A percentile compares a stretch with the other conserved stretches of the same genome.
These are phyloP conservation scores for Acrobeloides nanus DNA, from an alignment of 2,888 invertebrate genomes.

Conservation along the genomic window DNA sequence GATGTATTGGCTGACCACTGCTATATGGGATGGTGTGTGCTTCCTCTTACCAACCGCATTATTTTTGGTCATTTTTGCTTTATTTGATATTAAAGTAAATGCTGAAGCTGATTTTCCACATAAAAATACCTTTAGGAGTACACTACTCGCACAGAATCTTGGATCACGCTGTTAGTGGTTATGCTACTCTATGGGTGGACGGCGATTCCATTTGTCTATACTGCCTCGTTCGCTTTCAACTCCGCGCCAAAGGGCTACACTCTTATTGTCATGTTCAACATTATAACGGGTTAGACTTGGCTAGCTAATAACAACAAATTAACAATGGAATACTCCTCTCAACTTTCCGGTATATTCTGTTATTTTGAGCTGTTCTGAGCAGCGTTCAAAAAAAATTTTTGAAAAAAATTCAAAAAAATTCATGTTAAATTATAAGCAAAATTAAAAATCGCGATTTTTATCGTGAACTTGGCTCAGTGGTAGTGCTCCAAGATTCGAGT, in stretches of 20 bases:
- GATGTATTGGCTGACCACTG: conserved; percentile 42
- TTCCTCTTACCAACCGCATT: conserved; percentile 29
- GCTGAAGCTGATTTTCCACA: too few relatives aligned
- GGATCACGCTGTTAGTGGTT: conserved; percentile 19
- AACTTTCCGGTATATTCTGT: too few relatives aligned
- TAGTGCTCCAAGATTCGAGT: too few relatives aligned
- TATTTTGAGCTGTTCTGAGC: too few relatives aligned
- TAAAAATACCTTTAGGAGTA: too few relatives aligned
- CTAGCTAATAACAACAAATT: too few relatives aligned
- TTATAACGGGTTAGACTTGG: conserved; percentile 21
- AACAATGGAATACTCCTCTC: too few relatives aligned
- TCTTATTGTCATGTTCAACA: conserved; percentile 42
- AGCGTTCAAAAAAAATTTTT: too few relatives aligned
- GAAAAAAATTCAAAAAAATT: too few relatives aligned
- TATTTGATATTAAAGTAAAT: conserved; percentile 31
- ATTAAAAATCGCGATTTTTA: too few relatives aligned
- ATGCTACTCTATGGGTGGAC: conserved; percentile 39
- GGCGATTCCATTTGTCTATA: conserved; percentile 40
- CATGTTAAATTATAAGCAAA: too few relatives aligned
- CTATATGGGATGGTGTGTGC: conserved; percentile 38
- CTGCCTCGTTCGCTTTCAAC: conserved; percentile 39
- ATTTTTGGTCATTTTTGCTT: conserved; percentile 33
- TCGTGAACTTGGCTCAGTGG: too few relatives aligned
- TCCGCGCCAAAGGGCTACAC: conserved; percentile 48
- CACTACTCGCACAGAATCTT: conserved; percentile 1